A percentile compares a stretch with the other conserved stretches of the same genome.
These are phyloP conservation scores for Xylocampa areola DNA, from an alignment of 2,888 invertebrate species.

Conservation along the genomic window DNA sequence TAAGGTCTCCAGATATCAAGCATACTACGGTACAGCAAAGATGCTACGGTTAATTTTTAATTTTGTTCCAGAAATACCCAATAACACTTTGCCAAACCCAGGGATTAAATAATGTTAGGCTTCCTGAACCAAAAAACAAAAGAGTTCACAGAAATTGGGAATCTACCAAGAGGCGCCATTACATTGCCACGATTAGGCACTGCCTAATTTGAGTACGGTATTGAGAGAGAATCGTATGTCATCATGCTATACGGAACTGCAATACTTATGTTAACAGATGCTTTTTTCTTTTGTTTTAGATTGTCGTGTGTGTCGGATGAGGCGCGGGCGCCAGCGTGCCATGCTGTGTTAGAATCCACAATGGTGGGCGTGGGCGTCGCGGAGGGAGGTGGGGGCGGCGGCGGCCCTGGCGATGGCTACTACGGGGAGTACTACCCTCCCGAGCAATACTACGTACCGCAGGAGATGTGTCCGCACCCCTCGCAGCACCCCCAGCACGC, in stretches of 20 bases:
- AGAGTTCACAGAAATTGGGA: too few species aligned
- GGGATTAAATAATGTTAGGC: too few species aligned
- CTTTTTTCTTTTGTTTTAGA: conserved; percentile 70
- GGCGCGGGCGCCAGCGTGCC: conserved; percentile 76
- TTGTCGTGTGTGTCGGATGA: conserved; percentile 70
- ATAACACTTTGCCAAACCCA: too few species aligned
- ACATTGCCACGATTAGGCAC: too few species aligned
- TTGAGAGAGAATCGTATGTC: too few species aligned
- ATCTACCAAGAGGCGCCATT: too few species aligned
- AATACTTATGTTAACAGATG: conserved; percentile 1
- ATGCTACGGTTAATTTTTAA: too few species aligned
- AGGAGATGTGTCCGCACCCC: conserved; percentile 91
- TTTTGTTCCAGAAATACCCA: too few species aligned
- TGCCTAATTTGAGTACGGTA: too few species aligned
- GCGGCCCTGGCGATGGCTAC: conserved; percentile 80
- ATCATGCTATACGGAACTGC: too few species aligned
- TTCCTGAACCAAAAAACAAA: too few species aligned
- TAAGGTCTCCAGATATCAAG: not conserved
- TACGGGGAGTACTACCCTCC: conserved; percentile 90
- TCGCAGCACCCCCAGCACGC: conserved; percentile 90
- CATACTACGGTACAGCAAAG: too few species aligned
- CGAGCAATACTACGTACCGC: conserved; percentile 89
- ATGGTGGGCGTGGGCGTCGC: conserved; percentile 88
- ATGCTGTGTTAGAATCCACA: conserved; percentile 81
- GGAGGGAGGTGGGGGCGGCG: conserved; percentile 83